These are phyloP conservation scores for Stenichneumon culpator DNA, from an alignment of 2,888 invertebrate species.

Conservation along the genomic window DNA sequence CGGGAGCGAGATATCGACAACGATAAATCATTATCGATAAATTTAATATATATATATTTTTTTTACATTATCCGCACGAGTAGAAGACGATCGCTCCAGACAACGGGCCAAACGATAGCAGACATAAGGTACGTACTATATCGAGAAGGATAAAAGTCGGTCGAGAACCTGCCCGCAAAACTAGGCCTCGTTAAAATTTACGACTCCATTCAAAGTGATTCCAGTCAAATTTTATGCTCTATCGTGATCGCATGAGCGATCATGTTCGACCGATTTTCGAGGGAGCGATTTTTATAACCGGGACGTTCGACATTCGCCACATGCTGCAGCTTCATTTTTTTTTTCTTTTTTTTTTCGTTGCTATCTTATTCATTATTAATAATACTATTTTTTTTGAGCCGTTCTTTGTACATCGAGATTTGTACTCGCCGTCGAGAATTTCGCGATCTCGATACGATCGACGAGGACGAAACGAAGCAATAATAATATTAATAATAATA, in stretches of 20 bases:
- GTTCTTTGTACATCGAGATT: too few species aligned
- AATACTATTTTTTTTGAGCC: too few species aligned
- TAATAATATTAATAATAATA: background rate
- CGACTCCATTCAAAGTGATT: slow-evolving; percentile 62
- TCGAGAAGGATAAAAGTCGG: slow-evolving; percentile 14
- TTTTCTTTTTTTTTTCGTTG: background rate
- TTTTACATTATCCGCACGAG: too few species aligned
- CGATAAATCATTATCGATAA: too few species aligned
- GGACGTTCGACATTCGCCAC: slow-evolving; percentile 57
- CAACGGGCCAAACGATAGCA: slow-evolving; percentile 16
- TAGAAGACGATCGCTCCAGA: background rate
- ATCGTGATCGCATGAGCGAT: slow-evolving; percentile 35
- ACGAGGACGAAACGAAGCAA: slow-evolving; percentile 2
- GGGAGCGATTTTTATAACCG: slow-evolving; percentile 39
- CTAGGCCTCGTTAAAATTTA: slow-evolving; percentile 65
- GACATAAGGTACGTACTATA: slow-evolving; percentile 10
- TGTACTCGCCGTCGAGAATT: too few species aligned
- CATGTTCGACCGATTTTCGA: slow-evolving; percentile 60
- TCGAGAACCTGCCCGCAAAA: background rate
- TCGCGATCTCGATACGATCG: too few species aligned
- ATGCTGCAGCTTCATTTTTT: slow-evolving; percentile 45
- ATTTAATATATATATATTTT: too few species aligned
- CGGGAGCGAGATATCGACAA: too few species aligned
- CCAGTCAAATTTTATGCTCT: slow-evolving; percentile 61
- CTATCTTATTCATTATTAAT: slow-evolving; percentile 23